Evolutionary conservation across 2,888 invertebrate genomes (phyloP).

Genomic region (Apamea epomidion): DNA sequence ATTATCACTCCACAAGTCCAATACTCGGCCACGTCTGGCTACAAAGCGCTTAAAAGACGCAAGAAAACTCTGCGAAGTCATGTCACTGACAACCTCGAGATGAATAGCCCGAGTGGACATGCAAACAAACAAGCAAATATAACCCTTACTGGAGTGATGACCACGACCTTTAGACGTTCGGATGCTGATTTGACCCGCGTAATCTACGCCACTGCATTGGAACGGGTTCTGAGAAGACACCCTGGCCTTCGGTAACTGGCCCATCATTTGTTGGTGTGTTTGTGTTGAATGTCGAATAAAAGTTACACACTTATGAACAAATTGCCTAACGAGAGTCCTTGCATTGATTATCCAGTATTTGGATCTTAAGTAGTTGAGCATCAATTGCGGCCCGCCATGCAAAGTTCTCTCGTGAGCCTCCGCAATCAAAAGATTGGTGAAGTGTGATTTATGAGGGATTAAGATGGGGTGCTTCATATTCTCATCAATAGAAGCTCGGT

Average conservation of each 20-base stretch:
- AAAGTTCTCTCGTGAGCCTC: too few relatives aligned
- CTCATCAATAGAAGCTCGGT: too few relatives aligned
- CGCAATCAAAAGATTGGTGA: too few relatives aligned
- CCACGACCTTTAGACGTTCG: conserved; percentile 1
- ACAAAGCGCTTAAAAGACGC: not conserved
- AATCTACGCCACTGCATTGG: not conserved
- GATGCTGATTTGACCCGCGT: not conserved
- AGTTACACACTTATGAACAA: conserved; percentile 15
- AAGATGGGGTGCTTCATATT: too few relatives aligned
- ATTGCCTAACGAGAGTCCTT: conserved; percentile 13
- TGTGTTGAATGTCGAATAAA: conserved; percentile 3
- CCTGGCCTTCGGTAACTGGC: conserved; percentile 13
- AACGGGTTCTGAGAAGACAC: conserved; percentile 19
- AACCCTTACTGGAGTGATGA: conserved; percentile 11
- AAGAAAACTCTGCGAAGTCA: conserved; percentile 20
- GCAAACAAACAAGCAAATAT: conserved; percentile 13
- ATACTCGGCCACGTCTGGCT: too few relatives aligned
- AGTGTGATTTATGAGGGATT: too few relatives aligned
- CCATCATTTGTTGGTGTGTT: conserved; percentile 17
- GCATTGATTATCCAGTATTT: conserved; percentile 14
- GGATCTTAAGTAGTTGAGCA: conserved; percentile 10
- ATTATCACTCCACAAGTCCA: too few relatives aligned
- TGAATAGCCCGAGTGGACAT: conserved; percentile 18
- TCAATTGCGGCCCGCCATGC: too few relatives aligned
- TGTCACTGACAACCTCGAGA: conserved; percentile 1